phyloP scores from a whole-genome alignment of 2,797 vertebrate genomes.

The Amblyraja radiata region DNA sequence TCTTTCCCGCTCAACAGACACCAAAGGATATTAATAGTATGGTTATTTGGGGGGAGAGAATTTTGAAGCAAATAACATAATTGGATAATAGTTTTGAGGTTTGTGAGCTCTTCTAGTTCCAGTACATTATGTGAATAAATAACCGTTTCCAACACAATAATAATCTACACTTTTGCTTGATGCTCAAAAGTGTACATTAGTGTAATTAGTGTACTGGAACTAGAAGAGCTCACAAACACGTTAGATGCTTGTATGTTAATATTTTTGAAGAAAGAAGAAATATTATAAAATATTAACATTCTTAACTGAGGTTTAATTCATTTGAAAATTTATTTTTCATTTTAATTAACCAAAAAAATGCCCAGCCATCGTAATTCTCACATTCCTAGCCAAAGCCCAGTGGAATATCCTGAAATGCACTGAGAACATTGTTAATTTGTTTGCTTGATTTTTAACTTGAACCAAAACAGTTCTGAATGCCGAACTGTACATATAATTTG shows the following conservation, averaged over 20 bases:
- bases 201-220: too few species aligned
- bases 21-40: neutral
- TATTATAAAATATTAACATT: neutral
- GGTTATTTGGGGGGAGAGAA: neutral
- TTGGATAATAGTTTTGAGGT: neutral
- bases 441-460: neutral
- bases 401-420: neutral
- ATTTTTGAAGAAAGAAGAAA: neutral
- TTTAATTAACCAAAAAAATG: neutral
- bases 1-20: neutral
- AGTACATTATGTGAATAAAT: neutral
- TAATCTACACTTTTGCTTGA: neutral
- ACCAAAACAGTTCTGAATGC: neutral
- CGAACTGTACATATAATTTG: neutral
- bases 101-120: neutral
- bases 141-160: neutral
- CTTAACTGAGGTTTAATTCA: neutral
- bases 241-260: neutral
- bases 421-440: neutral
- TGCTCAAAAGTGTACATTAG: too few species aligned
- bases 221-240: neutral
- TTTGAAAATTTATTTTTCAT: neutral
- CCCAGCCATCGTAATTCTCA: neutral
- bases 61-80: neutral
- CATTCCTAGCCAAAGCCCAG: neutral